Conservation (phyloP, 2,888 invertebrate species). For the Pammene aurita region DNA sequence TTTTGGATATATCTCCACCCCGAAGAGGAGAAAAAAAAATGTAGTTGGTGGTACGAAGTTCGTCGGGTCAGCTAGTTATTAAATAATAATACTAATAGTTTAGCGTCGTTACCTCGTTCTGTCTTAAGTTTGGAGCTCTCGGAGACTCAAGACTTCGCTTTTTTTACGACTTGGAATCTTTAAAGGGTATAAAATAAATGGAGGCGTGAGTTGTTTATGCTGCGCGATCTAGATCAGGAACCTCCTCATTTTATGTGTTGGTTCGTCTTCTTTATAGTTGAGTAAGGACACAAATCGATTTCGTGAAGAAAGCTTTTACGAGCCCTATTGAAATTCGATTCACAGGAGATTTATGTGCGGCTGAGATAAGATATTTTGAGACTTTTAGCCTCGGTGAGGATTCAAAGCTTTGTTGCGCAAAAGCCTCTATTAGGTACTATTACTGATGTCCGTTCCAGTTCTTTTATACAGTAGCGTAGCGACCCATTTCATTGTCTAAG, state of each 20-base stretch:
- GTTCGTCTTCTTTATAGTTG: slow-evolving; percentile 25
- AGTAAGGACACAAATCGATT: slow-evolving; percentile 37
- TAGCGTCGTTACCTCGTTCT: too few relatives aligned
- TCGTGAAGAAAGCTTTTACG: slow-evolving; percentile 38
- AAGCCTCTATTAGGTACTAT: slow-evolving; percentile 26
- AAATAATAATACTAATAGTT: too few relatives aligned
- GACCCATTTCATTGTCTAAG: neutral
- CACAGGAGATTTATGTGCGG: slow-evolving; percentile 34
- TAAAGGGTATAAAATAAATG: slow-evolving; percentile 32
- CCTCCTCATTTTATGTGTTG: slow-evolving; percentile 22
- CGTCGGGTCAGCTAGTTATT: too few relatives aligned
- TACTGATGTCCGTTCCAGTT: too few relatives aligned
- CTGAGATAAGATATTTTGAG: slow-evolving; percentile 36
- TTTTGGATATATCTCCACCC: too few relatives aligned
- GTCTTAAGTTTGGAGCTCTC: slow-evolving; percentile 2
- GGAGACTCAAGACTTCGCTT: slow-evolving; percentile 1
- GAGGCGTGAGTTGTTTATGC: slow-evolving; percentile 30
- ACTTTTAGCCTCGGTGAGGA: slow-evolving; percentile 28
- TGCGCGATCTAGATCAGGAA: slow-evolving; percentile 13
- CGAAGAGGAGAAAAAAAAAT: too few relatives aligned
- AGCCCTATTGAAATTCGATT: slow-evolving; percentile 39
- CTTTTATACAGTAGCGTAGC: neutral
- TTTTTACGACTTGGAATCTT: slow-evolving; percentile 19
- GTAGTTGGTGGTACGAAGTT: too few relatives aligned
- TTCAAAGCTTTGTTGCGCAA: slow-evolving; percentile 27